A percentile compares a stretch with the other conserved stretches of the same genome.
Conservation (phyloP, 2,113 vertebrate genomes). For the Brachyhypopomus gauderio region DNA sequence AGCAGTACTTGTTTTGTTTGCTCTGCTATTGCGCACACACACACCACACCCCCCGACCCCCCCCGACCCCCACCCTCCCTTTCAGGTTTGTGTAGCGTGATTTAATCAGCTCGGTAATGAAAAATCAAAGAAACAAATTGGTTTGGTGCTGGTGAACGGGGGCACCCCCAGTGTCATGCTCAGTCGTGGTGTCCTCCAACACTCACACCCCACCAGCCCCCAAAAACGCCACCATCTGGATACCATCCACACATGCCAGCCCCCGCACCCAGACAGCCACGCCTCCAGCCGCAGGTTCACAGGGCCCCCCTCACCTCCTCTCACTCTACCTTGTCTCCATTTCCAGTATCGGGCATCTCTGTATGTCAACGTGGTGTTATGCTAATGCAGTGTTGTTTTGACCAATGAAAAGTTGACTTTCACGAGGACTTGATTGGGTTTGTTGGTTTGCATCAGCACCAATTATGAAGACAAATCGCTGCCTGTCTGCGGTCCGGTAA, state of each 20-base stretch:
- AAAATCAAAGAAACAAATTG: constrained; percentile 69
- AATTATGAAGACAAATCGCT: constrained; percentile 34
- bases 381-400: not conserved
- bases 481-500: constrained; percentile 42
- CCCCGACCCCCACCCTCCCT: not conserved
- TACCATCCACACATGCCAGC: too few relatives aligned
- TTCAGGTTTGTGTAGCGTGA: constrained; percentile 30
- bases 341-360: too few relatives aligned
- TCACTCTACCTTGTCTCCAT: too few relatives aligned
- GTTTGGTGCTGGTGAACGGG: constrained; percentile 51
- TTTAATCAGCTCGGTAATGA: constrained; percentile 68
- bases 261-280: too few relatives aligned
- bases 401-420: constrained; percentile 36
- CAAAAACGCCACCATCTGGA: too few relatives aligned
- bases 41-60: too few relatives aligned
- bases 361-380: too few relatives aligned
- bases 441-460: constrained; percentile 10
- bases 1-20: not conserved
- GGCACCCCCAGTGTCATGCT: not conserved
- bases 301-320: too few relatives aligned
- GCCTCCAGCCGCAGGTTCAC: too few relatives aligned
- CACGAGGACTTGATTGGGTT: constrained; percentile 45
- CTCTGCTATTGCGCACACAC: not conserved
- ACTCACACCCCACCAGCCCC: too few relatives aligned
- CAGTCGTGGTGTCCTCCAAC: not conserved